Percentiles rank a stretch among this genome's conserved stretches.
Evolutionary conservation across 2,888 invertebrate species (phyloP).

Genomic region (Xestia sexstrigata): DNA sequence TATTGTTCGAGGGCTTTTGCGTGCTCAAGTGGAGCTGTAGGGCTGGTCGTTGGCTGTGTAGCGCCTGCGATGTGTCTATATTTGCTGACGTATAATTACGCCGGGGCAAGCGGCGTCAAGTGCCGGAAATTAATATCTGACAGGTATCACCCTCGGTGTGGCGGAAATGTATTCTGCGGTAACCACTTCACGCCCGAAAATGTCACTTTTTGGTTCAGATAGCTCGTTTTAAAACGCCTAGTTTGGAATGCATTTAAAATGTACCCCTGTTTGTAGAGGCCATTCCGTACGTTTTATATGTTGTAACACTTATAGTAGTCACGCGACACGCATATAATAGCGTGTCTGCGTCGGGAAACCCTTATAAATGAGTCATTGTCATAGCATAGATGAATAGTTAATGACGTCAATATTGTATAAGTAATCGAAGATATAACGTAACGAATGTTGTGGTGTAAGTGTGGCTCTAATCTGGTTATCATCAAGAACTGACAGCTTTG

Average conservation of each 20-base stretch:
- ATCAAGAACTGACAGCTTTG: constrained; percentile 35
- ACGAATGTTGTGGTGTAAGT: constrained; percentile 6
- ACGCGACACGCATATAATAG: constrained; percentile 51
- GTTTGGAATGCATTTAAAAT: constrained; percentile 36
- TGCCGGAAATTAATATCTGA: constrained; percentile 87
- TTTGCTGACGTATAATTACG: constrained; percentile 80
- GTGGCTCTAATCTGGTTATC: constrained; percentile 25
- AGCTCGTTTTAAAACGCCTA: constrained; percentile 11
- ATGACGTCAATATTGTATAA: constrained; percentile 40
- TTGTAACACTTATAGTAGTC: constrained; percentile 55
- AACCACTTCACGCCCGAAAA: constrained; percentile 60
- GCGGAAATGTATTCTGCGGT: constrained; percentile 70
- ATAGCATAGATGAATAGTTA: constrained; percentile 46
- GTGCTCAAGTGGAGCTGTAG: constrained; percentile 66
- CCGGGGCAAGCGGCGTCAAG: constrained; percentile 74
- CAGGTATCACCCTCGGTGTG: constrained; percentile 74
- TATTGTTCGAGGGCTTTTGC: constrained; percentile 62
- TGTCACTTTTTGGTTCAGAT: background rate
- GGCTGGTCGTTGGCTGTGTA: constrained; percentile 42
- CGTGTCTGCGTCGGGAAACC: constrained; percentile 54
- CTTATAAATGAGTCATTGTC: constrained; percentile 58
- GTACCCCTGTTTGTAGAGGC: constrained; percentile 26
- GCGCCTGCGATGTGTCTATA: constrained; percentile 72
- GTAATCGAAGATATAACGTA: constrained; percentile 25
- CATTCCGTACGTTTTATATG: constrained; percentile 28